Evolutionary conservation across 30 jellyfish, hydroid and myxozoan species (phyloP), one percentile per base, ranked within the genome.

Genomic region (Cassiopea andromeda): DNA sequence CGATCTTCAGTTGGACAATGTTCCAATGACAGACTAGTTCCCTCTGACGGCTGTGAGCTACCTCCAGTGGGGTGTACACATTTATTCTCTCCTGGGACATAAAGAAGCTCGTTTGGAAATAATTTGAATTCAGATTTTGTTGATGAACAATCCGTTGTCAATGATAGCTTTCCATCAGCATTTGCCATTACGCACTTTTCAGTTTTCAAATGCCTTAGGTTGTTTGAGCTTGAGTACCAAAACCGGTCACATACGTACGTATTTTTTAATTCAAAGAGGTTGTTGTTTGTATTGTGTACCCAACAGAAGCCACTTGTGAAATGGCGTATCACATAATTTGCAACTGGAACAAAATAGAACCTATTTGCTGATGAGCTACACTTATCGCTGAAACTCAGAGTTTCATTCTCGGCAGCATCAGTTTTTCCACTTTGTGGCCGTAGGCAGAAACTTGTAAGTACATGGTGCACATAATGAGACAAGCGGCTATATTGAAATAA

Each of bases 161-260:
- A 38, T 1, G 58, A 7, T 57, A 77, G 48, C 54, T 6, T 46
- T 8, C 19, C 48, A 48, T 5, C 74, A 15, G 49, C 12, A 1
- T 49, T 49, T n/a, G 50, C 73, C n/a, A 48, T 8, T 1, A 50
- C 74, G 49, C 86, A 77, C 6, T 48, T 77, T 4, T 74, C 86
- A 1, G 75, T 9, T 3, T 74, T 74, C 48, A 77, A 48, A 50
- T 77, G 86, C 48, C 86, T 46, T 7, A 77, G 74, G 54, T 77
- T 44, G 14, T 77, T 77, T 49, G 86, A 46, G 74, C 50, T 77
- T 1, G 50, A 74, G 49, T 47, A 77, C 49, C 50, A 74, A 49
- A 77, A 77, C 1, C 86, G 86, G 74, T 77, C 86, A 44, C 86
- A 77, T 2, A 77, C 86, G 74, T 10, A 77, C 16, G 86, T 77